Evolutionary conservation across 2,113 vertebrate species (phyloP).

Genomic region (Noturus placidus): DNA sequence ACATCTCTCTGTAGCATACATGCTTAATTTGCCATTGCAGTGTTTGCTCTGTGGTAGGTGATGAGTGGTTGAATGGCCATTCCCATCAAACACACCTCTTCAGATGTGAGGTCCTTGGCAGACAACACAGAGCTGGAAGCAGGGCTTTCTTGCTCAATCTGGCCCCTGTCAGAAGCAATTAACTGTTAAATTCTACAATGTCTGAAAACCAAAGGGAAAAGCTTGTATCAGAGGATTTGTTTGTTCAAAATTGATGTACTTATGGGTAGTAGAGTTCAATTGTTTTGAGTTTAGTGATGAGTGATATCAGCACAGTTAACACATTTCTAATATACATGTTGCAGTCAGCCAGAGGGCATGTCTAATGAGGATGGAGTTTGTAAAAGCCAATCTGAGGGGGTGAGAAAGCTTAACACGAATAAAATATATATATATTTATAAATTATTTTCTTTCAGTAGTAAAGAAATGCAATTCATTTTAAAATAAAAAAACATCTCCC

Average conservation of each 20-base stretch:
- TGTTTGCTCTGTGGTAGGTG: constrained; percentile 7
- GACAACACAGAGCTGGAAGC: constrained; percentile 22
- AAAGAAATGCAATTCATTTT: constrained; percentile 2
- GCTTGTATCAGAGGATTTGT: background rate
- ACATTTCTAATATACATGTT: constrained; percentile 66
- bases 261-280: constrained; percentile 13
- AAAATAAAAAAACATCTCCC: background rate
- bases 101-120: constrained; percentile 37
- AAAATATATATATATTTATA: background rate
- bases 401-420: constrained; percentile 47
- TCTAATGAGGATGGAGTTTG: constrained; percentile 57
- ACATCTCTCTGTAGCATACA: constrained; percentile 5
- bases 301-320: constrained; percentile 42
- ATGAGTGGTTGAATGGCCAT: constrained; percentile 34
- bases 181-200: constrained; percentile 3
- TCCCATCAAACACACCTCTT: constrained; percentile 26
- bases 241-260: background rate
- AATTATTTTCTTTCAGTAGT: background rate
- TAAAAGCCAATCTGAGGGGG: constrained; percentile 52
- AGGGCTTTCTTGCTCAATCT: constrained; percentile 23
- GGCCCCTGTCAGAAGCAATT: constrained; percentile 33
- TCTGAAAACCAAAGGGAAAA: background rate
- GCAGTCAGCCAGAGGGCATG: constrained; percentile 60
- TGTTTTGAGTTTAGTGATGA: background rate
- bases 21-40: background rate